Percentiles rank a stretch among this genome's conserved stretches.
These are phyloP conservation scores for Ochotona princeps DNA, from an alignment of 2,113 vertebrate species.

Conservation along the genomic window DNA sequence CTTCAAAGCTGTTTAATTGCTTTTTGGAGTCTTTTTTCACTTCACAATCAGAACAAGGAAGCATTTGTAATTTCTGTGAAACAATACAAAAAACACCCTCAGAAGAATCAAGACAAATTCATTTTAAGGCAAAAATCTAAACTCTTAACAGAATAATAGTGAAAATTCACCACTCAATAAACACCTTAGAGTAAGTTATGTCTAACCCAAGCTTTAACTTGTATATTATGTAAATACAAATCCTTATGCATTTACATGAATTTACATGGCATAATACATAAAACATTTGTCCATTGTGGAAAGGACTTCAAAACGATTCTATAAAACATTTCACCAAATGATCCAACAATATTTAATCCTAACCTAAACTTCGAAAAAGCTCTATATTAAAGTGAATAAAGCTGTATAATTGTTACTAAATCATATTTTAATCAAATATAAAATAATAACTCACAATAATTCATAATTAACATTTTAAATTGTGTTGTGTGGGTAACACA, in stretches of 20 bases:
- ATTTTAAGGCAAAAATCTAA: not conserved
- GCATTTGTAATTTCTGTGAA: constrained; percentile 82
- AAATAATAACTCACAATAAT: not conserved
- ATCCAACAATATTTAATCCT: not conserved
- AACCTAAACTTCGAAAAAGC: not conserved
- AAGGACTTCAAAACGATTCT: not conserved
- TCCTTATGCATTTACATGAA: too few species aligned
- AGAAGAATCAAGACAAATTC: not conserved
- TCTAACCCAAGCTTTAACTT: not conserved
- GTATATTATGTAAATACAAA: not conserved
- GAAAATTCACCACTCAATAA: not conserved
- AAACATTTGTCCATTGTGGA: not conserved
- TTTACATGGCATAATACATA: too few species aligned
- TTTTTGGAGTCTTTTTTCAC: constrained; percentile 77
- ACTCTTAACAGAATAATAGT: not conserved
- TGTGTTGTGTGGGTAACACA: not conserved
- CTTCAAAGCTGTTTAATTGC: constrained; percentile 73
- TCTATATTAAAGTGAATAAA: not conserved
- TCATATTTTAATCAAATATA: not conserved
- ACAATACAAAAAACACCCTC: constrained; percentile 65
- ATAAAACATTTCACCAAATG: not conserved
- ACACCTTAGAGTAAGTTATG: not conserved
- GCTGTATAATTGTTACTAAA: not conserved
- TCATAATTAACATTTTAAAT: not conserved
- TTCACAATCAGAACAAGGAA: constrained; percentile 81